Evolutionary conservation across 2,113 vertebrate species (phyloP).

Genomic region (Cygnus buccinator): DNA sequence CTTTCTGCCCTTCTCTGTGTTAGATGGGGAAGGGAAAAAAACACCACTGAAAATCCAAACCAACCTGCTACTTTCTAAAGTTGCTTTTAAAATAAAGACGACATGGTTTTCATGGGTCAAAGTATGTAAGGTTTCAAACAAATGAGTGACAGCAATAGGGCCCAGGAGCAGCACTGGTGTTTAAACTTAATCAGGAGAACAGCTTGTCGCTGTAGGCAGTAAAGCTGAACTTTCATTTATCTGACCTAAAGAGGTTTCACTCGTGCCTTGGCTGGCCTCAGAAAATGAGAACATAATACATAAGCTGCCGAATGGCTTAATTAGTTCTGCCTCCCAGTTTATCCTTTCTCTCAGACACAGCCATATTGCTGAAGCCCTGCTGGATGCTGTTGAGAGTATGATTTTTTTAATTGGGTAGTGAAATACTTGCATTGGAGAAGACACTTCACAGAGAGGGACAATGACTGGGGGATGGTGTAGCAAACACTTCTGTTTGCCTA

Average conservation of each 20-base stretch:
- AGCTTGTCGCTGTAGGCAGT: not conserved
- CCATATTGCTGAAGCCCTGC: not conserved
- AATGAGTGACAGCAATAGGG: not conserved
- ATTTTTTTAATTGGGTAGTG: not conserved
- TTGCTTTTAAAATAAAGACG: not conserved
- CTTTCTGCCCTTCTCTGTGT: not conserved
- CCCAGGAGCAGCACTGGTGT: not conserved
- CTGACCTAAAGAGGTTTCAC: not conserved
- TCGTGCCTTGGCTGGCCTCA: not conserved
- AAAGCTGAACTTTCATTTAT: slow-evolving; percentile 7
- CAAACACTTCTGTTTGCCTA: not conserved
- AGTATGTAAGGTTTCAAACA: slow-evolving; percentile 4
- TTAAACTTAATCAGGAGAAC: not conserved
- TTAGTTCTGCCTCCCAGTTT: not conserved
- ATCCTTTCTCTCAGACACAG: not conserved
- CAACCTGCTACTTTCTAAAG: not conserved
- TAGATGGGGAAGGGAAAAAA: not conserved
- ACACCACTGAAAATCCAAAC: not conserved
- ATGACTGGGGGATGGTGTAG: rapidly evolving
- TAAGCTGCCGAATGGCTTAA: not conserved
- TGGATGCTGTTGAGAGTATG: not conserved
- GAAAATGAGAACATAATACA: rapidly evolving
- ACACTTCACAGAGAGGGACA: not conserved
- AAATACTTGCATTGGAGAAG: not conserved
- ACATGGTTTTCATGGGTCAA: not conserved